Evolutionary conservation across 2,888 invertebrate species (phyloP).

Genomic region (Autographa pulchrina): DNA sequence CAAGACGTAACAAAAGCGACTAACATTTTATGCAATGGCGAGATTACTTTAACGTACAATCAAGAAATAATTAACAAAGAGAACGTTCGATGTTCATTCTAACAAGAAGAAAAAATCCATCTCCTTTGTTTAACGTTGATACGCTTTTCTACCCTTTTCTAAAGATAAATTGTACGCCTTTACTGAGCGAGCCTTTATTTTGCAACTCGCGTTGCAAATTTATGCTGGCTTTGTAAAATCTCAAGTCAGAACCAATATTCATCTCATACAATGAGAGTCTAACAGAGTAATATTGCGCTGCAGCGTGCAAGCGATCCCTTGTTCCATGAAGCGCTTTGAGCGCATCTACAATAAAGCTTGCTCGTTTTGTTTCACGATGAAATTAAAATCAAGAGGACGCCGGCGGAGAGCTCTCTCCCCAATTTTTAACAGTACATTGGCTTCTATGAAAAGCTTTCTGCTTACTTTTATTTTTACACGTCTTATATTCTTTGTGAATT

Average conservation of each 20-base stretch:
- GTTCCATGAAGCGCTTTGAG: conserved; percentile 57
- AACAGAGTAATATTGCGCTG: conserved; percentile 47
- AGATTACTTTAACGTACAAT: not conserved
- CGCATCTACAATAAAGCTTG: conserved; percentile 56
- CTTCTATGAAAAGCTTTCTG: conserved; percentile 55
- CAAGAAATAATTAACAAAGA: conserved; percentile 14
- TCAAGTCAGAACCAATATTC: conserved; percentile 55
- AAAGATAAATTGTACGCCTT: conserved; percentile 32
- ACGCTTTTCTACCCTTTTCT: conserved; percentile 39
- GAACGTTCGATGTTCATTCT: conserved; percentile 27
- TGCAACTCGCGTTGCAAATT: conserved; percentile 28
- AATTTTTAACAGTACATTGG: conserved; percentile 64
- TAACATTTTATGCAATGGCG: not conserved
- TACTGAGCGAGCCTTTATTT: conserved; percentile 34
- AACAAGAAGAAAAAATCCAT: conserved; percentile 32
- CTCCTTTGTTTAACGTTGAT: conserved; percentile 34
- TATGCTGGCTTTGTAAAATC: conserved; percentile 43
- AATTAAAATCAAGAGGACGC: conserved; percentile 70
- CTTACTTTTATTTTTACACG: conserved; percentile 51
- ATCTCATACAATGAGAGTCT: conserved; percentile 38
- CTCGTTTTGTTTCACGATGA: conserved; percentile 67
- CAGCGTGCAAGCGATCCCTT: conserved; percentile 36
- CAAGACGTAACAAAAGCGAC: too few species aligned
- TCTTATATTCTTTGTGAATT: conserved; percentile 41
- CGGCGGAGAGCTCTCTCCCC: conserved; percentile 52